These are phyloP conservation scores for Dynastes tityus DNA, from an alignment of 2,888 invertebrate species.

Conservation along the genomic window DNA sequence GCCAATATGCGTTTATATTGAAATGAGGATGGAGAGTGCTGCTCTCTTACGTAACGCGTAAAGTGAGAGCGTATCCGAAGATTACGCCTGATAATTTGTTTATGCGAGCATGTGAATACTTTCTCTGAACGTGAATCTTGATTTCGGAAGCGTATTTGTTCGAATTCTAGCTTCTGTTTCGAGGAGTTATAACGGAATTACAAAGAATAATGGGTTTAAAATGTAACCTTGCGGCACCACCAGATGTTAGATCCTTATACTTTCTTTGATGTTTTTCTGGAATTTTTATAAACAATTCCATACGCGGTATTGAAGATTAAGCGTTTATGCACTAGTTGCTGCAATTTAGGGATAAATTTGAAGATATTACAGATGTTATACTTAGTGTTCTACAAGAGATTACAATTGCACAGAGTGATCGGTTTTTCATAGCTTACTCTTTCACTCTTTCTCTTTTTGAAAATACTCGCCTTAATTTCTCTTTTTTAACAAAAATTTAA, in stretches of 20 bases:
- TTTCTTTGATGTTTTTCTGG: no score
- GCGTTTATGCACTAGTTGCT: no score
- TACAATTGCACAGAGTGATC: no score
- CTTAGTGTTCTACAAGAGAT: no score
- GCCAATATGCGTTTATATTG: background rate
- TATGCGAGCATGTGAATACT: slow-evolving; percentile 13
- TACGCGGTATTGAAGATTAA: no score
- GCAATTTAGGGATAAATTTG: no score
- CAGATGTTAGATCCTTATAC: background rate
- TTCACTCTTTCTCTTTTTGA: no score
- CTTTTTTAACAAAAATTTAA: no score
- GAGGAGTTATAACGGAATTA: background rate
- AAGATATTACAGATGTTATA: no score
- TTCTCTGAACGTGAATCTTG: background rate
- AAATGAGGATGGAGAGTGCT: slow-evolving; percentile 27
- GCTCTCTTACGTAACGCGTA: slow-evolving; percentile 19
- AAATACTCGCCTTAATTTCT: no score
- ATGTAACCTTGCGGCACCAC: background rate
- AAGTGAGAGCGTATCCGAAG: slow-evolving; percentile 38
- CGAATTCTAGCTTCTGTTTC: background rate
- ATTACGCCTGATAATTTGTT: slow-evolving; percentile 21
- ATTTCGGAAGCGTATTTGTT: background rate
- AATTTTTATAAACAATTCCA: no score
- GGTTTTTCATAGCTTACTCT: no score
- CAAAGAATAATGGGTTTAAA: background rate